Percentiles rank a stretch among this genome's conserved stretches.
Conservation (phyloP, 2,888 invertebrate genomes). For the Drosophila koepferae region DNA sequence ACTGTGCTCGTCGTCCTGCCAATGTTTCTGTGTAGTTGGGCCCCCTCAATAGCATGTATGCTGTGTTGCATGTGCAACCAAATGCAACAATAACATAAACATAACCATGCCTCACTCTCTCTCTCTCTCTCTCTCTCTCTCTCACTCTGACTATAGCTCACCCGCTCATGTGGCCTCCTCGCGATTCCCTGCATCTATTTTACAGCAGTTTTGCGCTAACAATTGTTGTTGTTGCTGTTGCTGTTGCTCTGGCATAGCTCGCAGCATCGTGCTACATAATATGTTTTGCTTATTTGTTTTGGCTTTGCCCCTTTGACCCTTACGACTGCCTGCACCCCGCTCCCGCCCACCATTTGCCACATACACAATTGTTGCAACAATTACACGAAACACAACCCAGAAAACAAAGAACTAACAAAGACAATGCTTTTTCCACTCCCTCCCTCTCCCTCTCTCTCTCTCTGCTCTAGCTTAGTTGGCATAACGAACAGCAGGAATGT, state of each 20-base stretch:
- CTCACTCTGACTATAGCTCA: neutral
- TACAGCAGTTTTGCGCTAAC: conserved; percentile 47
- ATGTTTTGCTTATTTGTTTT: conserved; percentile 63
- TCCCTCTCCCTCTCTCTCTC: neutral
- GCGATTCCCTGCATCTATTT: conserved; percentile 8
- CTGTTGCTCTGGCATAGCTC: conserved; percentile 42
- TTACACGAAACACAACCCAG: conserved; percentile 69
- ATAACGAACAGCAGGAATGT: conserved; percentile 26
- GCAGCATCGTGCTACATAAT: conserved; percentile 54
- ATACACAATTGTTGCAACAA: conserved; percentile 75
- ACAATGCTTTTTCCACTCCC: conserved; percentile 29
- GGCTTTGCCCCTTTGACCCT: conserved; percentile 23
- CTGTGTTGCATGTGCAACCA: conserved; percentile 39
- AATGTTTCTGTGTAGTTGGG: conserved; percentile 24
- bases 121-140: neutral
- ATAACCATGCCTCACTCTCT: neutral
- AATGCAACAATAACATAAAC: conserved; percentile 33
- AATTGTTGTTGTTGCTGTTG: conserved; percentile 34
- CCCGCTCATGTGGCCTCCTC: neutral
- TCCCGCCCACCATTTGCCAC: conserved; percentile 13
- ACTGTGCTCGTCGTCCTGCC: conserved; percentile 10
- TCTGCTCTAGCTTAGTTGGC: conserved; percentile 9
- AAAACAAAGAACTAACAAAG: conserved; percentile 48
- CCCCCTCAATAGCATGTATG: neutral
- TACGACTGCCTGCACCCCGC: conserved; percentile 2